A percentile compares a stretch with the other conserved stretches of the same genome.
Conservation (phyloP, 1,140 invertebrate genomes). For the Delia radicum region DNA sequence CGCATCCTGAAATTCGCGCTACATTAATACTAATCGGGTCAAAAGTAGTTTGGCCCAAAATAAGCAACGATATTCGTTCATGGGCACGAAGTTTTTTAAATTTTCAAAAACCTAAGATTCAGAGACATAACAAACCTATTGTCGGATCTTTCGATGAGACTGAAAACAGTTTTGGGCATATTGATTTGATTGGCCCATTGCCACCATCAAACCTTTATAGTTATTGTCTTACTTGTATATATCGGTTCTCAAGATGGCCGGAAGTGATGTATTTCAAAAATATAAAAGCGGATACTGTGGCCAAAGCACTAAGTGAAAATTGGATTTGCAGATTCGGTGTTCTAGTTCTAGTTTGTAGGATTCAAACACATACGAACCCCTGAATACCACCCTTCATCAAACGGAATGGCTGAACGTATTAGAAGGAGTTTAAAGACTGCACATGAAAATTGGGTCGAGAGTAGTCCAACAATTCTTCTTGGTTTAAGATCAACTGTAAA, state of each 20-base stretch:
- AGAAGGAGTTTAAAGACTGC: neutral
- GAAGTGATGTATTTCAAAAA: constrained; percentile 37
- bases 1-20: no score
- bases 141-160: neutral
- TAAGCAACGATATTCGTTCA: no score
- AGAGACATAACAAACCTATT: neutral
- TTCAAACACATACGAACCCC: neutral
- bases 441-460: neutral
- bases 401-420: neutral
- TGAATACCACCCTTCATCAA: neutral
- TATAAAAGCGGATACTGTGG: constrained; percentile 43
- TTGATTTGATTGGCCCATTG: constrained; percentile 45
- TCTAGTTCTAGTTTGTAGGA: constrained; percentile 29
- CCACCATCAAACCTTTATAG: constrained; percentile 28
- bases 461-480: neutral
- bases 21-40: no score
- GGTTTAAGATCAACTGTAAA: neutral
- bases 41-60: no score
- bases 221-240: constrained; percentile 39
- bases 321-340: constrained; percentile 54
- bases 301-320: constrained; percentile 33
- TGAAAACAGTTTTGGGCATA: constrained; percentile 32
- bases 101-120: constrained; percentile 44
- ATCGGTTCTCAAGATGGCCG: constrained; percentile 45
- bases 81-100: neutral